Evolutionary conservation across 1,140 invertebrate species (phyloP).

Genomic region (Acromyrmex echinatior): DNA sequence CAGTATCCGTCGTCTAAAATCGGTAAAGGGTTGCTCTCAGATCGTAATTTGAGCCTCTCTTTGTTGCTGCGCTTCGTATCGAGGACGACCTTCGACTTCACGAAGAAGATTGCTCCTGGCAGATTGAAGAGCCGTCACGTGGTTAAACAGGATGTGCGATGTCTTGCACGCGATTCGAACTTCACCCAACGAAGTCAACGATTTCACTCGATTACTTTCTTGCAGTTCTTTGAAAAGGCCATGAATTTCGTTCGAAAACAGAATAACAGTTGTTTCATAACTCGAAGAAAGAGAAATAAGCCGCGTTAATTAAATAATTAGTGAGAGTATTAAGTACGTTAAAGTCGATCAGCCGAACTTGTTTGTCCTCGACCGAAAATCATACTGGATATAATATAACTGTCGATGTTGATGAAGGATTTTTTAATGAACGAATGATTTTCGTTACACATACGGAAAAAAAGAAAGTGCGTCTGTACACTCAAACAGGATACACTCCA

Average conservation of each 20-base stretch:
- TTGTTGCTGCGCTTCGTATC: slow-evolving; percentile 56
- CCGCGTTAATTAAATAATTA: slow-evolving; percentile 54
- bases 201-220: slow-evolving; percentile 51
- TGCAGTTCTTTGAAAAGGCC: not conserved
- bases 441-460: not conserved
- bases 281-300: slow-evolving; percentile 3
- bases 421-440: slow-evolving; percentile 19
- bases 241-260: slow-evolving; percentile 9
- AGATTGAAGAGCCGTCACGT: slow-evolving; percentile 62
- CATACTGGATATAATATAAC: not conserved
- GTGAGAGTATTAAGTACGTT: slow-evolving; percentile 18
- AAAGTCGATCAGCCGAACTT: not conserved
- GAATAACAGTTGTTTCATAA: slow-evolving; percentile 40
- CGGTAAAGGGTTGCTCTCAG: slow-evolving; percentile 56
- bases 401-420: slow-evolving; percentile 15
- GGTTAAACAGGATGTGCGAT: slow-evolving; percentile 56
- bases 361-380: slow-evolving; percentile 28
- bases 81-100: slow-evolving; percentile 62
- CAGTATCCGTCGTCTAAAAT: slow-evolving; percentile 50
- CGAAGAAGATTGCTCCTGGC: slow-evolving; percentile 62
- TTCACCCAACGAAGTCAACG: slow-evolving; percentile 42
- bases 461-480: slow-evolving; percentile 31
- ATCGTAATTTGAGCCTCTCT: slow-evolving; percentile 61
- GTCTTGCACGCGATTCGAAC: slow-evolving; percentile 50
- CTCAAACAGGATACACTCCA: slow-evolving; percentile 47